Evolutionary conservation across 2,888 invertebrate species (phyloP), one percentile per base, ranked within the genome.

Genomic region (Pachliopta kotzebuea): DNA sequence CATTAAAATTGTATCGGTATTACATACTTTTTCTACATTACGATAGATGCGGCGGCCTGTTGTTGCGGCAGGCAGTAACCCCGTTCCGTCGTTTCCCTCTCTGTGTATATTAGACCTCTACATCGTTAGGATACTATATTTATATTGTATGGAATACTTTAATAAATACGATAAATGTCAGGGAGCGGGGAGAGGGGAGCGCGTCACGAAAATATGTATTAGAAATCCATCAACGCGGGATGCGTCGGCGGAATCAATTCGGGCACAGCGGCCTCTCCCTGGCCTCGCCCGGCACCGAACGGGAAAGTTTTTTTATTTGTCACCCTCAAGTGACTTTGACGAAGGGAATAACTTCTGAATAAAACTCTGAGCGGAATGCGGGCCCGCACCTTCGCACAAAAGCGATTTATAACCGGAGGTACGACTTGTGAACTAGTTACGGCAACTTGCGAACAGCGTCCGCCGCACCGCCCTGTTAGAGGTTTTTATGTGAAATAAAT

Each of bases 291-390:
- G n/a, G n/a, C n/a, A n/a, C n/a, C n/a, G n/a, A n/a, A n/a, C 70
- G 66, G 68, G 72, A 79, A 81, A 84, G 75, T 81, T 86, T 85
- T 84, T 84, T 85, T 85, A 84, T 85, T 84, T 84, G 81, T 82
- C 77, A 70, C 76, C 72, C 71, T 61, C 69, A 73, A 76, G 73
- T 79, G 84, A 85, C 83, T 86, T 85, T 87, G 86, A 87, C 83
- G 86, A 78, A 85, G 85, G 86, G 79, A 74, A 74, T 74, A 78
- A 85, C 81, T 86, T 85, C 80, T 74, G 76, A 80, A 62, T 65
- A 62, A 61, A 65, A 65, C 37, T 65, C 55, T 26, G 24, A 29
- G 54, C 53, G 53, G 26, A 52, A 59, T 31, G 42, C 29, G 56
- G 52, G 21, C 23, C 42, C 62, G 62, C 61, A 65, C 65, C 65